These are phyloP conservation scores for Eulithis prunata DNA, from an alignment of 2,888 invertebrate species.

Conservation along the genomic window DNA sequence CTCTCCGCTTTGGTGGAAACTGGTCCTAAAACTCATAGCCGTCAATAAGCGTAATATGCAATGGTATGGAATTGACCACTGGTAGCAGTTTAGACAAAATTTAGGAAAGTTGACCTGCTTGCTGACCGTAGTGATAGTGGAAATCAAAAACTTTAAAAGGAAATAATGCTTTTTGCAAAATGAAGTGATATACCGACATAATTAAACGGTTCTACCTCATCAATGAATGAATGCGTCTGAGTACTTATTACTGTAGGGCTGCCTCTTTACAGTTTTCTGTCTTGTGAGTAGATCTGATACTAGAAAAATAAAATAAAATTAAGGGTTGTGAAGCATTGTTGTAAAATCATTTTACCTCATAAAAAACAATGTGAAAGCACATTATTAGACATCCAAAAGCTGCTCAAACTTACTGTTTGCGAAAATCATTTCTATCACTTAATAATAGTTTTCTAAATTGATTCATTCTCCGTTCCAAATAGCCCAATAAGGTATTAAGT, in stretches of 20 bases:
- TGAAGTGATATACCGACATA: slow-evolving; percentile 69
- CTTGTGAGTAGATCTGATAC: too few relatives aligned
- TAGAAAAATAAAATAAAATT: too few relatives aligned
- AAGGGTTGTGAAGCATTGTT: too few relatives aligned
- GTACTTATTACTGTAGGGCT: slow-evolving; percentile 38
- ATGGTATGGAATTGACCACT: too few relatives aligned
- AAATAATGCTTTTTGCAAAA: slow-evolving; percentile 57
- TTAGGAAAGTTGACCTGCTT: neutral
- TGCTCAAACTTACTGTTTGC: neutral
- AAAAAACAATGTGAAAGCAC: too few relatives aligned
- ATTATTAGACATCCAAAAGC: too few relatives aligned
- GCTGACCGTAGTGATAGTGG: too few relatives aligned
- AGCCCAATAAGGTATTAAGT: slow-evolving; percentile 18
- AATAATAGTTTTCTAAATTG: slow-evolving; percentile 9
- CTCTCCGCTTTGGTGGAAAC: too few relatives aligned
- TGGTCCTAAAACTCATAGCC: too few relatives aligned
- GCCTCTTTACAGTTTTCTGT: neutral
- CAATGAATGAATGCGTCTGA: slow-evolving; percentile 32
- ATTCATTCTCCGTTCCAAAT: slow-evolving; percentile 23
- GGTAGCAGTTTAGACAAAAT: too few relatives aligned
- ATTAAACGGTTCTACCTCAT: slow-evolving; percentile 67
- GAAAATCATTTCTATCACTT: slow-evolving; percentile 11
- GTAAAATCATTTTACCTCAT: too few relatives aligned
- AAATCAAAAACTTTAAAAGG: slow-evolving; percentile 34
- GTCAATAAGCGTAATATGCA: too few relatives aligned